Evolutionary conservation across 2,888 invertebrate species (phyloP), one percentile per base, ranked within the genome.

Genomic region (Cyaniris semiargus): DNA sequence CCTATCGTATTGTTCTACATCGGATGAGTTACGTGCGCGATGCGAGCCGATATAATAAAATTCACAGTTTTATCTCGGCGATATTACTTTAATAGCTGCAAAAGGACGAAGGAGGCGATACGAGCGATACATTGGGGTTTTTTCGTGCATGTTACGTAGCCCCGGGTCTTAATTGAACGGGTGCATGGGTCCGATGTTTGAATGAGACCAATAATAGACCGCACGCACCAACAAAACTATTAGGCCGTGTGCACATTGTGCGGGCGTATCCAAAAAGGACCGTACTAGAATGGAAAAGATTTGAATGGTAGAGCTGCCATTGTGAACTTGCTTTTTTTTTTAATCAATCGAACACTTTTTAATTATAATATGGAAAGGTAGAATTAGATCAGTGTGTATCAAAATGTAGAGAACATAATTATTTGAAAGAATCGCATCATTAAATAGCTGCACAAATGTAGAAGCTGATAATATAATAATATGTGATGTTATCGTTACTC

Each of bases 1-100:
- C 85, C 88, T 91, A 91, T 92, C 91, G 89, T 88, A 91, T 91
- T 91, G 91, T 91, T 87, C 89, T 86, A 89, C 89, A 88, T 88
- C 84, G 87, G 86, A 90, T 89, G 89, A 91, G 87, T 89, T 88
- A 89, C 88, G 88, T 88, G 84, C 85, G 82, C 86, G 88, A 88
- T 88, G 85, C 86, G 84, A 85, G 83, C 83, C 87, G 88, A 90
- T 90, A 90, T 88, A 90, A 91, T 88, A 84, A 88, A 90, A 89
- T 89, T 87, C 85, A 87, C 84, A 83, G 84, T 87, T 88, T 90
- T 89, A 87, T 89, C 90, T 88, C 83, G 74, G 85, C 82, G 83
- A 88, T 87, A 90, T 88, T 88, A 87, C 88, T 90, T 90, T 91
- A 91, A 93, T 92, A 90, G 90, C 90, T 86, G 86, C 86, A 91